Evolutionary conservation across 2,113 vertebrate genomes (phyloP).

Genomic region (Bucco capensis): DNA sequence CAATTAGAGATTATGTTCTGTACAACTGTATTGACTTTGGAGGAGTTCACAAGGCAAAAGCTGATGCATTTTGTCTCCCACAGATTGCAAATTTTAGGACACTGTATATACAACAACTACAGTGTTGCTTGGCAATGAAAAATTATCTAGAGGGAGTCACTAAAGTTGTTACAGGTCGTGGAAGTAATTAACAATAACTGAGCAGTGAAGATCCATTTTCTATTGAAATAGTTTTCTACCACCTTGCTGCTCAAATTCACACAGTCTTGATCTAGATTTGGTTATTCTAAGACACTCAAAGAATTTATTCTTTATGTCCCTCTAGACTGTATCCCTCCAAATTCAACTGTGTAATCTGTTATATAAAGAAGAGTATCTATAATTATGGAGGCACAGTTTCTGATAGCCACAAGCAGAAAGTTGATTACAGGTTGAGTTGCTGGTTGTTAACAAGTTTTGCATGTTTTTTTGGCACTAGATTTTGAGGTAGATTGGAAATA

Average conservation of each 20-base stretch:
- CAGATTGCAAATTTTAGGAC: background rate
- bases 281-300: background rate
- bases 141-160: background rate
- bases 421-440: background rate
- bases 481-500: background rate
- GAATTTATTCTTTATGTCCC: background rate
- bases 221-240: background rate
- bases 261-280: background rate
- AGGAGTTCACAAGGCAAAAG: background rate
- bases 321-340: background rate
- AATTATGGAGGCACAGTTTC: background rate
- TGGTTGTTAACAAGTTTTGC: background rate
- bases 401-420: background rate
- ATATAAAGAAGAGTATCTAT: background rate
- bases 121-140: background rate
- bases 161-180: background rate
- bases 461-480: background rate
- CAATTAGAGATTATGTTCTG: background rate
- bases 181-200: background rate
- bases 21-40: background rate
- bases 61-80: background rate
- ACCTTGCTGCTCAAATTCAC: background rate
- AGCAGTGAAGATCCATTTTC: background rate
- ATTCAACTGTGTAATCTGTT: background rate
- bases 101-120: background rate